These are phyloP conservation scores for Tinea semifulvella DNA, from an alignment of 2,888 invertebrate species.

Conservation along the genomic window DNA sequence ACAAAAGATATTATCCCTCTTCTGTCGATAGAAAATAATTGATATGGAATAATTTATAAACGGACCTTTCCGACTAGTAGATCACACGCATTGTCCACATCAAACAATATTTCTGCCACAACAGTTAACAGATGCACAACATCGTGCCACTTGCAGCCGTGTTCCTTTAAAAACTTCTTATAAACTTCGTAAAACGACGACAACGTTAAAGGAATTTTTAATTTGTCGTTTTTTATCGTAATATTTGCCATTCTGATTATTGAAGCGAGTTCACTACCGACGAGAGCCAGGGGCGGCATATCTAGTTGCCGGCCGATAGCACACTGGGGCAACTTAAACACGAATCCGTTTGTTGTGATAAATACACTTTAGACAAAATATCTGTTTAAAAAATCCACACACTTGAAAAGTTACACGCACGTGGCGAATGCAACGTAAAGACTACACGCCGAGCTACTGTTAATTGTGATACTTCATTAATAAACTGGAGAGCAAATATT, in stretches of 20 bases:
- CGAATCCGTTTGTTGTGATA: neutral
- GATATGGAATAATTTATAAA: conserved; percentile 20
- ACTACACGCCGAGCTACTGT: neutral
- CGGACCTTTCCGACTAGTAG: conserved; percentile 56
- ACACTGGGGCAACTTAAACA: conserved; percentile 1
- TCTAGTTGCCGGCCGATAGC: conserved; percentile 21
- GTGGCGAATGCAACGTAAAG: neutral
- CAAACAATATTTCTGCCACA: conserved; percentile 54
- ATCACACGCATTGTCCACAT: conserved; percentile 52
- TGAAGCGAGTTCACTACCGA: conserved; percentile 24
- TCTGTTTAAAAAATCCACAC: neutral
- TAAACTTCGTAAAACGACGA: conserved; percentile 54
- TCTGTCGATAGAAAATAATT: neutral
- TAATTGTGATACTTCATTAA: conserved; percentile 36
- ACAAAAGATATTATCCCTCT: too few relatives aligned
- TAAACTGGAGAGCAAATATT: conserved; percentile 39
- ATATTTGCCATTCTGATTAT: conserved; percentile 45
- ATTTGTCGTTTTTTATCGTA: conserved; percentile 37
- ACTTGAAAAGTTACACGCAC: neutral
- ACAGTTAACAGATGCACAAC: conserved; percentile 51
- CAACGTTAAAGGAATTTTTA: conserved; percentile 39
- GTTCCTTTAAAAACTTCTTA: conserved; percentile 56
- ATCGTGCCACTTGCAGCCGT: conserved; percentile 61
- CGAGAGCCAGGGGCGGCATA: conserved; percentile 20
- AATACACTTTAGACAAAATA: neutral